A percentile compares a stretch with the other conserved stretches of the same genome.
Evolutionary conservation across 2,888 invertebrate genomes (phyloP).

Genomic region (Chelonus formosanus): DNA sequence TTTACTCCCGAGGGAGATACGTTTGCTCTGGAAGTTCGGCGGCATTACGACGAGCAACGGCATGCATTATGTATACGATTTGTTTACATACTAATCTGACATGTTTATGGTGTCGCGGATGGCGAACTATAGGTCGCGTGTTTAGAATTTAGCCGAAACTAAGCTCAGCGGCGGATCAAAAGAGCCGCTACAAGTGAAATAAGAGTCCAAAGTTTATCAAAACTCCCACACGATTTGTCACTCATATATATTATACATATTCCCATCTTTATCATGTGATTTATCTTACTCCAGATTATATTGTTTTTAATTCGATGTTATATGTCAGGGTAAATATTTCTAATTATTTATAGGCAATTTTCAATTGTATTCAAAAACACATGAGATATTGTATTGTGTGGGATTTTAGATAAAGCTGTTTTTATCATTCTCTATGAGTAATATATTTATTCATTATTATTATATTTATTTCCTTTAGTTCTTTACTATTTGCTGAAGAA

Average conservation of each 20-base stretch:
- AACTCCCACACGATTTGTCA: constrained; percentile 3
- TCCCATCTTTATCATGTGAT: constrained; percentile 4
- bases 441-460: too few relatives aligned
- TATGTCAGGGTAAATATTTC: neutral
- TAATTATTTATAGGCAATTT: too few relatives aligned
- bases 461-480: too few relatives aligned
- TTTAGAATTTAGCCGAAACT: constrained; percentile 39
- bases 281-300: neutral
- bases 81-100: constrained; percentile 47
- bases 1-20: constrained; percentile 15
- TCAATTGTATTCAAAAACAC: too few relatives aligned
- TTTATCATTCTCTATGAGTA: too few relatives aligned
- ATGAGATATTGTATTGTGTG: too few relatives aligned
- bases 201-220: constrained; percentile 7
- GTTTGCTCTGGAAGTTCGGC: constrained; percentile 41
- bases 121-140: constrained; percentile 40
- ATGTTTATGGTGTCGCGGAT: constrained; percentile 47
- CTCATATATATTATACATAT: neutral
- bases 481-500: too few relatives aligned
- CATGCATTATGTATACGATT: constrained; percentile 46
- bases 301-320: neutral
- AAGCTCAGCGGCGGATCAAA: constrained; percentile 12
- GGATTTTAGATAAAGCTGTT: too few relatives aligned
- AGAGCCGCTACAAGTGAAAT: constrained; percentile 2
- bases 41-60: constrained; percentile 33